Evolutionary conservation across 2,888 invertebrate species (phyloP), one percentile per base, ranked within the genome.

Genomic region (Volucella bombylans): DNA sequence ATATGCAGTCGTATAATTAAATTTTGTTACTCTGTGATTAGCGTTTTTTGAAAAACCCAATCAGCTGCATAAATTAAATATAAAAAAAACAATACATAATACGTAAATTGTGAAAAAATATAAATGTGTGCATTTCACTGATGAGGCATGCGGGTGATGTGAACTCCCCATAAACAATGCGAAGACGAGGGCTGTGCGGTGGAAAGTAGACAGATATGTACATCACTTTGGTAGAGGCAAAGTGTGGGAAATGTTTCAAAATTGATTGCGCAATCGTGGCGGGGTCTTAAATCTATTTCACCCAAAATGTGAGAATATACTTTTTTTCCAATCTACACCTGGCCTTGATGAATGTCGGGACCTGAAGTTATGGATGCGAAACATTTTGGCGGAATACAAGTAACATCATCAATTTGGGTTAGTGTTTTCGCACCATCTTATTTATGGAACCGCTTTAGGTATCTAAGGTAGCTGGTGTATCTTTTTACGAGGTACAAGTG

Each of bases 371-470:
- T 39, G 52, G 43, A 59, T 50, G 23, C 61, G 57, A 64, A 62
- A 64, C 55, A 64, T 49, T 50, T 31, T 18, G n/a, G 31, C 14
- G 12, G 52, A 67, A 61, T 67, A 54, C 65, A 54, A 57, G 64
- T n/a, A 50, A 11, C 12, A 50, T 49, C 45, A 50, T 39, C 47
- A 14, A n/a, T 31, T 14, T 76, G 15, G 1, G 41, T 54, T 69
- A 9, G 39, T 18, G n/a, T 11, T 50, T 52, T 57, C 57, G 31
- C 10, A 45, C 52, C 57, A 59, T 55, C 62, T 68, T 68, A 72
- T 82, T 82, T 68, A 78, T 82, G 72, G 18, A 50, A 50, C 71
- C 45, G 18, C 62, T 57, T 54, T 61, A 14, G 31, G 31, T 62
- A 55, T 77, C 23, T 31, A 31, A 31, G 31, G 31, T 31, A 31